Conservation (phyloP, 2,113 vertebrate genomes). For the Protobothrops flavoviridis region DNA sequence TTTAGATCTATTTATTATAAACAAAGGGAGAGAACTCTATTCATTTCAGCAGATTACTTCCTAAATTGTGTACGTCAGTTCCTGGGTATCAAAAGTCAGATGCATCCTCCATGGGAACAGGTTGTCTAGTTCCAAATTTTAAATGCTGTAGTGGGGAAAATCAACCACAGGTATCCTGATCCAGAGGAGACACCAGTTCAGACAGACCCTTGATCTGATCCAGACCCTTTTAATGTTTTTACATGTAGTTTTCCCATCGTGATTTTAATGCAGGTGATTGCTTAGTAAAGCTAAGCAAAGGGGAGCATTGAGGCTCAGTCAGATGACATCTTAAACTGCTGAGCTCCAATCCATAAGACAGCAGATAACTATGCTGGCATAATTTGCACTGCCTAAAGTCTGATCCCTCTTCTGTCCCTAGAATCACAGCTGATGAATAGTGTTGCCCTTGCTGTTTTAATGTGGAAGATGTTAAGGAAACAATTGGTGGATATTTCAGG, state of each 20-base stretch:
- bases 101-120: background rate
- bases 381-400: background rate
- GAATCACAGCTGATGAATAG: background rate
- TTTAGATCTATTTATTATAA: background rate
- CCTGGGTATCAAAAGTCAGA: background rate
- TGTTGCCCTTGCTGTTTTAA: background rate
- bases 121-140: background rate
- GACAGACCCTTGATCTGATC: background rate
- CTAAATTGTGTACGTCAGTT: background rate
- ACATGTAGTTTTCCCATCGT: background rate
- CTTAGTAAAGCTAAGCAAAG: background rate
- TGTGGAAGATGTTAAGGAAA: background rate
- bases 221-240: background rate
- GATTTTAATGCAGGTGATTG: background rate
- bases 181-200: background rate
- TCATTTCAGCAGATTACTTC: background rate
- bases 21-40: background rate
- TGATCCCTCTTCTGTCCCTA: background rate
- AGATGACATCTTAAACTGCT: background rate
- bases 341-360: background rate
- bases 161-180: background rate
- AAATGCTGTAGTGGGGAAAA: background rate
- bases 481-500: background rate
- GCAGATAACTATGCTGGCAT: background rate
- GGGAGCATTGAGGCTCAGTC: background rate